Conservation (phyloP, 2,113 vertebrate genomes). For the Silurus meridionalis region DNA sequence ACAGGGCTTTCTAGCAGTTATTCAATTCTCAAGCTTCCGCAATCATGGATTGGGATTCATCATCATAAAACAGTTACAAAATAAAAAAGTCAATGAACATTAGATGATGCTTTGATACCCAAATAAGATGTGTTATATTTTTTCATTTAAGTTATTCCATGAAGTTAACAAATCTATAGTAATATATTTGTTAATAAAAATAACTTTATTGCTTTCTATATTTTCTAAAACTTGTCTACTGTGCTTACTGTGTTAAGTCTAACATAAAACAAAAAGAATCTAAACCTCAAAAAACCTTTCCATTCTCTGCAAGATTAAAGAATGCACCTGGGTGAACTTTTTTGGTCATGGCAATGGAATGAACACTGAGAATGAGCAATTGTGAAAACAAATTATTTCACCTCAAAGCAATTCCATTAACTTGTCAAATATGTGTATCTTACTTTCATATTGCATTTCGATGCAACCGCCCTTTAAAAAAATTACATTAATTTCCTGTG, state of each 20-base stretch:
- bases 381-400: conserved; percentile 45
- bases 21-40: neutral
- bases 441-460: conserved; percentile 16
- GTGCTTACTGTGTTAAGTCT: conserved; percentile 14
- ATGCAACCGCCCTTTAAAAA: neutral
- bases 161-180: neutral
- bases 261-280: conserved; percentile 30
- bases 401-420: conserved; percentile 35
- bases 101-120: neutral
- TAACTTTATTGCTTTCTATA: neutral
- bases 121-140: neutral
- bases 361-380: conserved; percentile 41
- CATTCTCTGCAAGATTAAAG: conserved; percentile 40
- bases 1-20: neutral
- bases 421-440: conserved; percentile 21
- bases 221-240: neutral
- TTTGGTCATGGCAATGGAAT: conserved; percentile 42
- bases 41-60: neutral
- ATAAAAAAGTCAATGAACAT: neutral
- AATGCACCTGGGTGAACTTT: conserved; percentile 41
- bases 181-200: neutral
- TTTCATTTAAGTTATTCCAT: neutral
- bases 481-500: neutral
- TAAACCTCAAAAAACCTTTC: conserved; percentile 38
- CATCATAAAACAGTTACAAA: neutral